Percentiles rank a stretch among this genome's conserved stretches.
Conservation (phyloP, 2,888 invertebrate species). For the Caenorhabditis drosophilae region DNA sequence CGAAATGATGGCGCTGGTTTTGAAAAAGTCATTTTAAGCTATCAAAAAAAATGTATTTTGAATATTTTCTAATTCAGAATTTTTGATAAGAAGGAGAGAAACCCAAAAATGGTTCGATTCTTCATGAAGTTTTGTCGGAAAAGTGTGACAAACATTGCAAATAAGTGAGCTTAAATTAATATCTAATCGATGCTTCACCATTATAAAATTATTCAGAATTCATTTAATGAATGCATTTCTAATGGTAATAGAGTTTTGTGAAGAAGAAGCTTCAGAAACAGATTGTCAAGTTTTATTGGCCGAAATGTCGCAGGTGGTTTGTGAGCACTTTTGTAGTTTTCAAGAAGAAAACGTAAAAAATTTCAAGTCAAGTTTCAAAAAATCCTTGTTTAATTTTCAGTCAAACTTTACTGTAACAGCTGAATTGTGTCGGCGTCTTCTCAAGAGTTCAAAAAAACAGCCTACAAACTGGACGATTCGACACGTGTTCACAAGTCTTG, state of each 20-base stretch:
- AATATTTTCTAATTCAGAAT: neutral
- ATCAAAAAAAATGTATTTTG: too few species aligned
- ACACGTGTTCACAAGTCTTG: neutral
- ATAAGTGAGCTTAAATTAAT: neutral
- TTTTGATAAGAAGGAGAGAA: neutral
- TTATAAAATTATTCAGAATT: neutral
- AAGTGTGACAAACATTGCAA: neutral
- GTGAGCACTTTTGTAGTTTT: neutral
- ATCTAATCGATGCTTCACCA: neutral
- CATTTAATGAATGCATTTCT: neutral
- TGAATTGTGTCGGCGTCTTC: neutral
- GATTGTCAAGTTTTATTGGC: neutral
- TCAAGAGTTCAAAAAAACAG: neutral
- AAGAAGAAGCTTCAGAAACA: neutral
- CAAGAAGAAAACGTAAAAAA: neutral
- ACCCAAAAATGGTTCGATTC: neutral
- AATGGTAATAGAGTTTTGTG: neutral
- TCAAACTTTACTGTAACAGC: too few species aligned
- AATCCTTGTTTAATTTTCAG: slow-evolving; percentile 1
- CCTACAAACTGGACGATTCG: neutral
- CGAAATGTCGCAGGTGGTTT: neutral
- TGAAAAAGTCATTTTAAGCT: too few species aligned
- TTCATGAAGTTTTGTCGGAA: neutral
- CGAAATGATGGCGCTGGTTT: neutral
- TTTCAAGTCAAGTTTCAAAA: neutral